Evolutionary conservation across 2,797 vertebrate species (phyloP), one percentile per base, ranked within the genome.

Genomic region (Synaphobranchus kaupii): DNA sequence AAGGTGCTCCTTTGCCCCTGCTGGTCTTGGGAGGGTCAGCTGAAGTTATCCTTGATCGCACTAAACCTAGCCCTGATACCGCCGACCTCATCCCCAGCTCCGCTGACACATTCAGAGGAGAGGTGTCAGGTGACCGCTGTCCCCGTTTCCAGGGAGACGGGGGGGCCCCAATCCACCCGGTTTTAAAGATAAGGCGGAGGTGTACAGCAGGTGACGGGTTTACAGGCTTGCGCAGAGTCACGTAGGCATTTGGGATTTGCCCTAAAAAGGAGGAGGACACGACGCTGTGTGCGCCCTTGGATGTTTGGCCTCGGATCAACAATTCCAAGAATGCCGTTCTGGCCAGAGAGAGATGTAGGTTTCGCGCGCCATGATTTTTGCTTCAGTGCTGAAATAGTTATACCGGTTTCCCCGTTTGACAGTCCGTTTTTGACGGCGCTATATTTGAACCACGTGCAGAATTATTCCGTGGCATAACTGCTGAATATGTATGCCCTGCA

Each of bases 101-200:
- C n/a, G n/a, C n/a, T n/a, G n/a, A n/a, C n/a, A n/a, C n/a, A n/a
- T n/a, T n/a, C 4, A 60, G 58, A 17, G 20, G 15, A 60, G 58
- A 17, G 20, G 58, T 60, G 58, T 20, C 20, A 60, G 58, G 58
- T 60, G 58, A 17, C 58, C 20, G 4, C 58, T 17, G 58, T 8
- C n/a, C 2, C n/a, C n/a, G n/a, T 31, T n/a, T 10, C n/a, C 66
- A 10, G 47, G 50, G 73, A 44, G 83, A 34, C 28, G 68, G 56
- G 85, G 85, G 71, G 56, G n/a, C n/a, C 71, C 34, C 84, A 87
- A 87, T 86, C 85, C 78, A 87, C 85, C 87, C 17, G 63, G 52
- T 76, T 56, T 12, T 8, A 39, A 39, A 68, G 7, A 68, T 6
- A 13, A n/a, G n/a, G 25, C 1, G n/a, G 31, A 39, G 31, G 34